Base-by-base conservation (phyloP, 2,888 invertebrate species). In the Macropis europaea region DNA sequence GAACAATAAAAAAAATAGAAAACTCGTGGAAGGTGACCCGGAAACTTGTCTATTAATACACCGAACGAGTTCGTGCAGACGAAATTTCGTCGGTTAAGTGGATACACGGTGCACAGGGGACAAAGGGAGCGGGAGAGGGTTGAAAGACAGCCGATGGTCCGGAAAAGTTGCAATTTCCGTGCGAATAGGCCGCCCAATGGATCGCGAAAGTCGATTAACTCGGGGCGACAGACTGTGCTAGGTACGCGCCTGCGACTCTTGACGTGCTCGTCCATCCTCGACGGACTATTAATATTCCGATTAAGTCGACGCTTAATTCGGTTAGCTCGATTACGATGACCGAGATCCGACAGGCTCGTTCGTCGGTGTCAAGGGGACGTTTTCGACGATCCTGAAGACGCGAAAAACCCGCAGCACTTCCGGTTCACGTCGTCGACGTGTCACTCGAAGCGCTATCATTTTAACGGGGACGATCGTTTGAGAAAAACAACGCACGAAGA, bases 161-260 rank as follows among this genome's bases (percentile, higher is more conserved):
- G 82, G 79, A 84, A 84, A 79, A 74, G 76, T 79, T 76, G 69
- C 81, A 76, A 83, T 82, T 85, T 83, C 84, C 83, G 79, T 61
- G 53, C 59, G 79, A 70, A 75, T 75, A 73, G 56, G 57, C 26
- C 63, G 73, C 56, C 70, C 84, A 76, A 67, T 82, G 79, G 71
- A 50, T 74, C 60, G 79, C 77, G 54, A 82, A 82, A 84, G 73
- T 81, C 74, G 82, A 84, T 84, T 84, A 81, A 82, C n/a, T n/a
- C 74, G 57, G 34, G 71, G 59, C 66, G 81, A 76, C 75, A 81
- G 77, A 79, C n/a, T n/a, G 82, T 61, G 59, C 32, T 47, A 32
- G 64, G 34, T 32, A 53, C 76, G 57, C 57, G 53, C 76, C 70
- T 66, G 68, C 81, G 81, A 81, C 52, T 81, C 67, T 72, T 81